Evolutionary conservation across 2,888 invertebrate species (phyloP).

Genomic region (Alviniconcha strummeri): DNA sequence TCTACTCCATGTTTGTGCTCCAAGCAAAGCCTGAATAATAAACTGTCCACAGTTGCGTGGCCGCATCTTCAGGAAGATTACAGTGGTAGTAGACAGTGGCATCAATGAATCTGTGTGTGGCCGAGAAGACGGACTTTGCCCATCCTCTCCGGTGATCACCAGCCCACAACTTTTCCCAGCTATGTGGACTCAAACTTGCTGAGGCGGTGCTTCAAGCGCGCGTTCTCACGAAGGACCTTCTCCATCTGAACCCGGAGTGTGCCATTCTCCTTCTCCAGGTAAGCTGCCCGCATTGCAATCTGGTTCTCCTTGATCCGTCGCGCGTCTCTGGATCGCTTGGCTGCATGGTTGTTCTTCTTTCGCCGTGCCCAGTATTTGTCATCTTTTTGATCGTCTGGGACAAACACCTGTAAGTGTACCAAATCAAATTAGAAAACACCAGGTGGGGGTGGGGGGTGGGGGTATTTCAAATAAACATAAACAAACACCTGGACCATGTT

Average conservation of each 20-base stretch:
- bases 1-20: too few species aligned
- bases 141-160: too few species aligned
- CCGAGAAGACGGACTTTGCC: too few species aligned
- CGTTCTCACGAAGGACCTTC: constrained; percentile 67
- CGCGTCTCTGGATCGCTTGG: constrained; percentile 95
- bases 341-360: constrained; percentile 98
- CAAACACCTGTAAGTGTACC: constrained; percentile 78
- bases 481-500: too few species aligned
- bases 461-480: too few species aligned
- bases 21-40: too few species aligned
- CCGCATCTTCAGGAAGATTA: too few species aligned
- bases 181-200: constrained; percentile 55
- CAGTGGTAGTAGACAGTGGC: too few species aligned
- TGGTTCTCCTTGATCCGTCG: constrained; percentile 98
- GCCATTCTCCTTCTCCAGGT: constrained; percentile 77
- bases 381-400: constrained; percentile 96
- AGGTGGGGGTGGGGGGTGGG: too few species aligned
- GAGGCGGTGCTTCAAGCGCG: constrained; percentile 56
- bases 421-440: too few species aligned
- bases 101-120: too few species aligned
- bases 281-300: constrained; percentile 95
- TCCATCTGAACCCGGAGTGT: constrained; percentile 63
- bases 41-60: too few species aligned
- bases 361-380: constrained; percentile 98
- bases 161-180: background rate